These are phyloP conservation scores for Frankliniella fusca DNA, from an alignment of 2,888 invertebrate species.

Conservation along the genomic window DNA sequence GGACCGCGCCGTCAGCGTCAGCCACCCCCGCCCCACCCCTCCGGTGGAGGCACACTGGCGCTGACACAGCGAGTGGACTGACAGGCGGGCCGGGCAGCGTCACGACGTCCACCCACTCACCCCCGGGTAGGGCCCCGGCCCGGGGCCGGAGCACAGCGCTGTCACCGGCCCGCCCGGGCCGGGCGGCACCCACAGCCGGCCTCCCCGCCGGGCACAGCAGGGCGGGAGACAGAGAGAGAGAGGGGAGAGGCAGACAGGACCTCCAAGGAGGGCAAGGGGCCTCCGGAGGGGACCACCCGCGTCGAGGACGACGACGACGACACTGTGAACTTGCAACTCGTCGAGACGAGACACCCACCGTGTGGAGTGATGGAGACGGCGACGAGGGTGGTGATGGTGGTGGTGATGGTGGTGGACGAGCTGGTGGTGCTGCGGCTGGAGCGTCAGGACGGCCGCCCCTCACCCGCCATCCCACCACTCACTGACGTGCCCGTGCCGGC, in stretches of 20 bases:
- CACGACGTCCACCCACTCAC: too few relatives aligned
- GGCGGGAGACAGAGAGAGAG: not conserved
- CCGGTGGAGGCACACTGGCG: too few relatives aligned
- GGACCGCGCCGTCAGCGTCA: not conserved
- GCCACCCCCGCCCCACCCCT: too few relatives aligned
- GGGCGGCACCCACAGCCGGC: not conserved
- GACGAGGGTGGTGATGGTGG: not conserved
- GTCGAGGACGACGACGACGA: not conserved
- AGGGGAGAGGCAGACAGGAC: not conserved
- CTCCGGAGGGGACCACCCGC: not conserved
- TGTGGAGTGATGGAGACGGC: not conserved
- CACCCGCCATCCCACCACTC: not conserved
- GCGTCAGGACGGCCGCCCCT: not conserved
- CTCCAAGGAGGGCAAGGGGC: not conserved
- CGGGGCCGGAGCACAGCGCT: constrained; percentile 31
- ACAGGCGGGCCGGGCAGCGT: not conserved
- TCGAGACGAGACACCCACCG: not conserved
- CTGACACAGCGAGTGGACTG: too few relatives aligned
- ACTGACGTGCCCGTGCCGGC: not conserved
- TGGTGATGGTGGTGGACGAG: not conserved
- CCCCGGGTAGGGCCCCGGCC: constrained; percentile 37
- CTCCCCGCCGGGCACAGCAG: not conserved
- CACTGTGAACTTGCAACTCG: not conserved
- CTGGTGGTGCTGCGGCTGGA: not conserved
- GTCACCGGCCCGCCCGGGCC: not conserved